Conservation (phyloP, 2,888 invertebrate genomes). For the Zelleria hepariella region DNA sequence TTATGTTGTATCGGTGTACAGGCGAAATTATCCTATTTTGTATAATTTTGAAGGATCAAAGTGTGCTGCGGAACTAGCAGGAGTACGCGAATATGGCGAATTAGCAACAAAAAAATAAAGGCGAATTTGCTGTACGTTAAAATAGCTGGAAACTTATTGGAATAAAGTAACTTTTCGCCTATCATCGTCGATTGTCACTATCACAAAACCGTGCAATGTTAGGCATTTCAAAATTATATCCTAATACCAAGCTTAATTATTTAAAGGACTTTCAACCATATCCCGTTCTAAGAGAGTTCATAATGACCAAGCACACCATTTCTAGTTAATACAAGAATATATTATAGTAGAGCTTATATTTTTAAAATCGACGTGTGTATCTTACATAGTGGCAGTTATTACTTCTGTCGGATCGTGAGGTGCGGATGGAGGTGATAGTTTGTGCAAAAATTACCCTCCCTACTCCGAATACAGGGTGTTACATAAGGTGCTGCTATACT, state of each 20-base stretch:
- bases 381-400: neutral
- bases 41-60: no score
- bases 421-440: neutral
- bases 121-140: no score
- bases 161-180: neutral
- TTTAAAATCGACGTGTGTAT: neutral
- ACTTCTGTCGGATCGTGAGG: neutral
- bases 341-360: neutral
- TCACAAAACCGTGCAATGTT: neutral
- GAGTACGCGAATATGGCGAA: no score
- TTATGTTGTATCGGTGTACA: no score
- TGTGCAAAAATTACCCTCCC: neutral
- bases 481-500: no score
- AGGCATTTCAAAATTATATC: neutral
- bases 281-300: neutral
- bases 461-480: neutral
- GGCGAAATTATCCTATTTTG: no score
- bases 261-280: neutral
- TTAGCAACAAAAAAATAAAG: no score
- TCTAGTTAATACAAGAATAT: neutral
- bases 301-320: neutral
- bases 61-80: no score
- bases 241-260: neutral
- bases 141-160: no score
- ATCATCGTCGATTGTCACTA: neutral